A percentile compares a stretch with the other conserved stretches of the same genome.
Evolutionary conservation across 2,888 invertebrate genomes (phyloP).

Genomic region (Drosophila quinaria): DNA sequence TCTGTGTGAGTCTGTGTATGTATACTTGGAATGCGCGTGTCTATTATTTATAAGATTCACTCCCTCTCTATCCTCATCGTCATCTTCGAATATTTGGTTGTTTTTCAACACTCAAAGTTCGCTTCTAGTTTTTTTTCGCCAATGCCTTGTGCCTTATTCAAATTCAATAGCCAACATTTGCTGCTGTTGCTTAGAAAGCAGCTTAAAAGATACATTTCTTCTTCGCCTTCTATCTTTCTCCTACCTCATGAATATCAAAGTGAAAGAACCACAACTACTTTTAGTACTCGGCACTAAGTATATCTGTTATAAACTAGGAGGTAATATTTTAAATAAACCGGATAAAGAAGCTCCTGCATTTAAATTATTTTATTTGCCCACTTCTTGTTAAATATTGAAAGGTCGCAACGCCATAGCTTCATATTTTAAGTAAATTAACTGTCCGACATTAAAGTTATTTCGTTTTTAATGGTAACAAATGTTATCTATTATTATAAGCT

Average conservation of each 20-base stretch:
- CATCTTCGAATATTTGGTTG: constrained; percentile 37
- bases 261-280: constrained; percentile 4
- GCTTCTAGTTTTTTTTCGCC: constrained; percentile 6
- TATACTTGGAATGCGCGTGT: constrained; percentile 24
- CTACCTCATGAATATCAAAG: constrained; percentile 6
- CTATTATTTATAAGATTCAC: constrained; percentile 46
- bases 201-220: constrained; percentile 53
- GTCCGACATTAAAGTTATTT: no score
- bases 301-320: no score
- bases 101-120: constrained; percentile 32
- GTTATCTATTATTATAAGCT: no score
- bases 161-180: constrained; percentile 65
- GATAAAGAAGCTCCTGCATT: no score
- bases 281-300: no score
- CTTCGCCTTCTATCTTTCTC: background rate
- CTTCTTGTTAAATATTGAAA: no score
- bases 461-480: no score
- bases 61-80: constrained; percentile 21
- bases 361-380: no score
- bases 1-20: constrained; percentile 23
- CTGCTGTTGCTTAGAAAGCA: constrained; percentile 50
- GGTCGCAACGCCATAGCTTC: no score
- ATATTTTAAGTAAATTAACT: no score
- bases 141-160: constrained; percentile 45
- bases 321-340: no score